These are phyloP conservation scores for Escarpia spicata DNA, from an alignment of 2,888 invertebrate genomes.

Conservation along the genomic window DNA sequence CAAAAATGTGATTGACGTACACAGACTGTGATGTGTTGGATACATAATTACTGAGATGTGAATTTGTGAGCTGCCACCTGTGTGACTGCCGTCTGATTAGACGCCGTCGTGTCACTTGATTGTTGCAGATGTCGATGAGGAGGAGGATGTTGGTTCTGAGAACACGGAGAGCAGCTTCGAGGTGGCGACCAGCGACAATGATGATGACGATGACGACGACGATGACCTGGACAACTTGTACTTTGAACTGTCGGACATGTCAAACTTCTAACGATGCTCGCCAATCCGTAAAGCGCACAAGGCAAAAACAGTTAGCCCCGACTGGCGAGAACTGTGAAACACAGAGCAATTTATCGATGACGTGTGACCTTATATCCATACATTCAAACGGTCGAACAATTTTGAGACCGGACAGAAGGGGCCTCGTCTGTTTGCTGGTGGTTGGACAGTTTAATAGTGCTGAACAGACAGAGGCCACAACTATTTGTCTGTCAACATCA, in stretches of 20 bases:
- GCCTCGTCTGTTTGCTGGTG: no score
- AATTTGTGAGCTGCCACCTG: no score
- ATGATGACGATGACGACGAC: slow-evolving; percentile 47
- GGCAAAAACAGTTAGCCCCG: neutral
- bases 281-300: neutral
- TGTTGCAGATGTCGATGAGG: slow-evolving; percentile 17
- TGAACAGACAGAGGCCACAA: neutral
- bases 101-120: neutral
- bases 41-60: no score
- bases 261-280: slow-evolving; percentile 24
- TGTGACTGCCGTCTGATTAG: no score
- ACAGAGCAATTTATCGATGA: neutral
- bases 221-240: slow-evolving; percentile 44
- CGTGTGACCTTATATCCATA: neutral
- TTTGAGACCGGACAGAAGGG: no score
- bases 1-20: no score
- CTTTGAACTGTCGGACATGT: slow-evolving; percentile 44
- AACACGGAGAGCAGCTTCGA: slow-evolving; percentile 40
- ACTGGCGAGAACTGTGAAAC: slow-evolving; percentile 2
- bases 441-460: neutral
- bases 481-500: neutral
- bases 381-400: neutral
- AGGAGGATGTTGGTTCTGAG: slow-evolving; percentile 41
- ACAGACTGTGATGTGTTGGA: no score
- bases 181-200: slow-evolving; percentile 40